A percentile compares a stretch with the other conserved stretches of the same genome.
These are phyloP conservation scores for Ormyrus rosae DNA, from an alignment of 2,888 invertebrate species.

Conservation along the genomic window DNA sequence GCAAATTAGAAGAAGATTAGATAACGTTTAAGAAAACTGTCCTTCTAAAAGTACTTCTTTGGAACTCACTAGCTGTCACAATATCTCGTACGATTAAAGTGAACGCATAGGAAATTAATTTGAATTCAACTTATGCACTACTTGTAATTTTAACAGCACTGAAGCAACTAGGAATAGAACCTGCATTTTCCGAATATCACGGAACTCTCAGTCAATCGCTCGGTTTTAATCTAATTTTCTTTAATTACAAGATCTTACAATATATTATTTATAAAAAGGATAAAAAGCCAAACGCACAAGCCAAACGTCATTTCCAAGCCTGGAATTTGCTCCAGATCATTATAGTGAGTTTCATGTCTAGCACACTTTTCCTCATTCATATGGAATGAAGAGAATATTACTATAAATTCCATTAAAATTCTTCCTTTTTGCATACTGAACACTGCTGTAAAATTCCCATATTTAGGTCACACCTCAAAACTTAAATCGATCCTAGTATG, in stretches of 20 bases:
- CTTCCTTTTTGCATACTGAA: neutral
- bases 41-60: conserved; percentile 57
- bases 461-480: neutral
- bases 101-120: conserved; percentile 50
- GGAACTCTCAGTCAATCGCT: conserved; percentile 29
- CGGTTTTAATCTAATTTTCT: conserved; percentile 33
- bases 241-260: conserved; percentile 33
- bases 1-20: conserved; percentile 4
- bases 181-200: conserved; percentile 24
- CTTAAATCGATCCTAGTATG: neutral
- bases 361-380: conserved; percentile 3
- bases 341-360: neutral
- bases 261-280: conserved; percentile 28
- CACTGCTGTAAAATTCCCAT: neutral
- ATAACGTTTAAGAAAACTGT: conserved; percentile 46
- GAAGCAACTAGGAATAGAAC: conserved; percentile 50
- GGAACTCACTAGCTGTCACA: conserved; percentile 60
- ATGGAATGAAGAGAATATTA: conserved; percentile 1
- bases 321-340: conserved; percentile 24
- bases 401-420: conserved; percentile 1
- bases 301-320: conserved; percentile 3
- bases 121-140: conserved; percentile 34
- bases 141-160: conserved; percentile 47
- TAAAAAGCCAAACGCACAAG: conserved; percentile 6
- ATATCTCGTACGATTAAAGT: conserved; percentile 43